A percentile compares a stretch with the other conserved stretches of the same genome.
Conservation (phyloP, 2,113 vertebrate species). For the Etheostoma spectabile region DNA sequence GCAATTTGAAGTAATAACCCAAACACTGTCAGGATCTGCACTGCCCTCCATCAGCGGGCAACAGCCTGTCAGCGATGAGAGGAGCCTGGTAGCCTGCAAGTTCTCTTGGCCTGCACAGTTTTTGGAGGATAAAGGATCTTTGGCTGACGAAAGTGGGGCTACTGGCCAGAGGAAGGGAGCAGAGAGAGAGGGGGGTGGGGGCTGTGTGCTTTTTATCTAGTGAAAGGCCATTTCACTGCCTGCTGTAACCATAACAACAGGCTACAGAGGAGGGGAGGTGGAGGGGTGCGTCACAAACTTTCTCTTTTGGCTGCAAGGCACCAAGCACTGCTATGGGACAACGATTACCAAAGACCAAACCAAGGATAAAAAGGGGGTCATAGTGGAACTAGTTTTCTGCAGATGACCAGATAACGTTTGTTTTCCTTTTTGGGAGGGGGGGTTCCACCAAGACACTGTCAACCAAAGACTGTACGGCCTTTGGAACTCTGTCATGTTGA, state of each 20-base stretch:
- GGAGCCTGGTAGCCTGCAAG: slow-evolving; percentile 34
- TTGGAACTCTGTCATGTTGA: slow-evolving; percentile 7
- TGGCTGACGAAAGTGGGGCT: slow-evolving; percentile 74
- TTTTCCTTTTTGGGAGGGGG: slow-evolving; percentile 22
- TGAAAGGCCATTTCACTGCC: slow-evolving; percentile 84
- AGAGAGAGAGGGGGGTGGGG: slow-evolving; percentile 53
- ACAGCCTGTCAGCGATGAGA: slow-evolving; percentile 40
- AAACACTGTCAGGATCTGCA: slow-evolving; percentile 28
- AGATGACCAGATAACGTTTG: slow-evolving; percentile 41
- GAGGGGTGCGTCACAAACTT: slow-evolving; percentile 78
- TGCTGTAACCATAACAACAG: slow-evolving; percentile 81
- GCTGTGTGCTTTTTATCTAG: slow-evolving; percentile 50
- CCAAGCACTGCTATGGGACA: slow-evolving; percentile 48
- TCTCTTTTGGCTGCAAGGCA: slow-evolving; percentile 67
- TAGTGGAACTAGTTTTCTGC: slow-evolving; percentile 31
- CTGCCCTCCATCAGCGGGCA: slow-evolving; percentile 42
- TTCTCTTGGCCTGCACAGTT: slow-evolving; percentile 46
- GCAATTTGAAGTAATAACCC: slow-evolving; percentile 48
- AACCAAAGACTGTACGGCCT: neutral
- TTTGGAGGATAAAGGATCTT: slow-evolving; percentile 63
- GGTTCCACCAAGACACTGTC: neutral
- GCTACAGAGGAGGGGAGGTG: slow-evolving; percentile 65
- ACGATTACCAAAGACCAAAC: slow-evolving; percentile 38
- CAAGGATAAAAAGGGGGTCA: neutral
- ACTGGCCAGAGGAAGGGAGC: slow-evolving; percentile 71